Evolutionary conservation across 2,113 vertebrate species (phyloP).

Genomic region (Puffinus mauretanicus): DNA sequence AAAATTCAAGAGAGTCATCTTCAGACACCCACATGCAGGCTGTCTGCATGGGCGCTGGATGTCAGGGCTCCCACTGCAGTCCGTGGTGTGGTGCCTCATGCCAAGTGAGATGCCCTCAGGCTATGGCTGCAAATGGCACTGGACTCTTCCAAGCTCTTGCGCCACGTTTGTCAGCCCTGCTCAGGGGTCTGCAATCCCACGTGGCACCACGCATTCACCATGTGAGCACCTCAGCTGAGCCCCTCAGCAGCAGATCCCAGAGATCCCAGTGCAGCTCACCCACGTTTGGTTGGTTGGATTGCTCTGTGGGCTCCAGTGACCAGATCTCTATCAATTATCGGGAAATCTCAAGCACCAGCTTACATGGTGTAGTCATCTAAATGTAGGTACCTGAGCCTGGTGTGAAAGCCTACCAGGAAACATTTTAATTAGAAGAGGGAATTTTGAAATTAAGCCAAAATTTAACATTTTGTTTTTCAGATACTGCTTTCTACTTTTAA

Average conservation of each 20-base stretch:
- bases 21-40: not conserved
- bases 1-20: not conserved
- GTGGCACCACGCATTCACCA: not conserved
- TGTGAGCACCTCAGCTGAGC: not conserved
- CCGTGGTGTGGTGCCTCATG: not conserved
- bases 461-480: not conserved
- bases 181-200: not conserved
- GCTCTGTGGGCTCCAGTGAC: not conserved
- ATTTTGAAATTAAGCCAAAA: not conserved
- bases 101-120: not conserved
- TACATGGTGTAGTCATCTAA: not conserved
- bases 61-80: not conserved
- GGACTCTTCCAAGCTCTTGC: not conserved
- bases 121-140: not conserved
- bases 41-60: accelerated
- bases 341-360: not conserved
- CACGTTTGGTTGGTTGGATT: accelerated
- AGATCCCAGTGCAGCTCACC: not conserved
- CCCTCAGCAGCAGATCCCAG: not conserved
- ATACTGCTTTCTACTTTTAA: not conserved
- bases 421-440: not conserved
- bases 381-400: not conserved
- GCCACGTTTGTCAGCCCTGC: not conserved
- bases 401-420: not conserved
- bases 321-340: accelerated